Evolutionary conservation across 2,888 invertebrate species (phyloP), one percentile per base, ranked within the genome.

Genomic region (Maniola hyperantus): DNA sequence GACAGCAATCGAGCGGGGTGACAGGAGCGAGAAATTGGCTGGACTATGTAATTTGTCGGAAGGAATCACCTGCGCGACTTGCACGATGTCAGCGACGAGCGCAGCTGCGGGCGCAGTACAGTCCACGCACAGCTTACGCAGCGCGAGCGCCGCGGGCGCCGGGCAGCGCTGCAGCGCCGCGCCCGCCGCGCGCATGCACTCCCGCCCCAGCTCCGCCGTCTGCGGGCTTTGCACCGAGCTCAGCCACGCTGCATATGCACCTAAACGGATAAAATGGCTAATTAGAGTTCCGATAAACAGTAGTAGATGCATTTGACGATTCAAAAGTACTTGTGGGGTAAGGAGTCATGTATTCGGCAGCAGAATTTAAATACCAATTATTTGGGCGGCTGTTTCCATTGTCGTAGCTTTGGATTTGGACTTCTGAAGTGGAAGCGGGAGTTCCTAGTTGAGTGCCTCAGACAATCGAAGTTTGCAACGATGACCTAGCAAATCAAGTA

Each of bases 71-170:
- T 66, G 94, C 63, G 96, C 95, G 0, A 96, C 95, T 26, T 94
- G 92, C 5, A 98, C 93, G 67, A 98, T 94, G 67, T 96, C 95
- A 33, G 95, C 95, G 0, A 96, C 96, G 77, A 95, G 96, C 0
- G 96, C 96, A 58, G 94, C 93, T 73, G 98, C 93, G 80, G 95
- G 95, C 60, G 94, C 83, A 76, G 95, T 94, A 81, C 97, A 97
- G 83, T 97, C 97, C 44, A 96, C 93, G 42, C 97, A 95, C 48
- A 99, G 94, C 79, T 98, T 98, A 82, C 98, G 97, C 11, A 98
- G 92, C 33, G 98, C 98, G 84, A 98, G 94, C 70, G 91, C 89
- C 5, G 98, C 97, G 0, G 97, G 96, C 65, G 96, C 94, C 5
- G 96, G 95, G 0, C 96, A 95, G 69, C 96, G 95, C 36, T 95